A percentile compares a stretch with the other conserved stretches of the same genome.
phyloP scores from a whole-genome alignment of 2,113 vertebrate genomes.

The Myiopsitta monachus region DNA sequence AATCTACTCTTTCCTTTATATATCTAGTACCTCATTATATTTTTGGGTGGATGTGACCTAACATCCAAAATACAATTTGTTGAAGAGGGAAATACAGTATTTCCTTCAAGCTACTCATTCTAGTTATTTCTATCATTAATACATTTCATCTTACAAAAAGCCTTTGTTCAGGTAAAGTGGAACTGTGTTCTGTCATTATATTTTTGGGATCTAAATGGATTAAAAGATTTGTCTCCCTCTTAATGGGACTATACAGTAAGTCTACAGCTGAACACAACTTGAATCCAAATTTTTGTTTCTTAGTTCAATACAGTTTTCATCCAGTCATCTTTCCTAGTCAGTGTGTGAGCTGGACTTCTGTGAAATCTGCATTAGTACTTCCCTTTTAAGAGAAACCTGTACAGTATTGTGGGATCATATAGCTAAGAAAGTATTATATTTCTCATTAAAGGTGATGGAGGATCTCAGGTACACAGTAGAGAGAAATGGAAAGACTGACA shows the following conservation, averaged over 20 bases:
- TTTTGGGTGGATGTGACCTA: background rate
- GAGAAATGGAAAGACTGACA: background rate
- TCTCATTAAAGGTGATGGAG: background rate
- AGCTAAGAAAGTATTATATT: background rate
- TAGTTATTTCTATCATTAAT: background rate
- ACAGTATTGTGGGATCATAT: background rate
- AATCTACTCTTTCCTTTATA: background rate
- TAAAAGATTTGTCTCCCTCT: background rate
- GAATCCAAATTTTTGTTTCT: background rate
- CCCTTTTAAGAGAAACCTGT: background rate
- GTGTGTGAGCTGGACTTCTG: background rate
- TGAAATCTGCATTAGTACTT: background rate
- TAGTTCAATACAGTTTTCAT: background rate
- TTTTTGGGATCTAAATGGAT: background rate
- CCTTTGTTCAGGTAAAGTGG: background rate
- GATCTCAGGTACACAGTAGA: background rate
- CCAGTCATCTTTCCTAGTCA: background rate
- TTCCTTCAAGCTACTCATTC: background rate
- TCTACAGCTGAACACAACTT: background rate
- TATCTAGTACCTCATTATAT: background rate
- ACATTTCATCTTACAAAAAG: background rate
- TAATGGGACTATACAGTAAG: background rate
- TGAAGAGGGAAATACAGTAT: background rate
- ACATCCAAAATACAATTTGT: background rate
- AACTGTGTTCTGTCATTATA: background rate